phyloP scores from a whole-genome alignment of 2,113 vertebrate species.

The Pluvialis apricaria region DNA sequence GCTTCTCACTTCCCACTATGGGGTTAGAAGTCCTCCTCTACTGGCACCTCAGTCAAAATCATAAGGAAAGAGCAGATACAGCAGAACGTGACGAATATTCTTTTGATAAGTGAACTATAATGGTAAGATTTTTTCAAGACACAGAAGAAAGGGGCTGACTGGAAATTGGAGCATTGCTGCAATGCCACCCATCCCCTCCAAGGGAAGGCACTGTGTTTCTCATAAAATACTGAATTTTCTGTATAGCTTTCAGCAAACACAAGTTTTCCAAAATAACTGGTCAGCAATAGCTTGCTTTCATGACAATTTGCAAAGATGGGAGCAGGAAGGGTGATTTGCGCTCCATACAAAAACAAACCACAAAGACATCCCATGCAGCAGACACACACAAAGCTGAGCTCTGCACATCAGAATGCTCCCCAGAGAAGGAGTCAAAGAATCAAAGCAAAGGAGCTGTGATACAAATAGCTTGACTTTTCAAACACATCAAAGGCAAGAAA shows the following conservation, averaged over 20 bases:
- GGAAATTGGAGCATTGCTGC: background rate
- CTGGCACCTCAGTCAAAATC: background rate
- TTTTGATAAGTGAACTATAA: background rate
- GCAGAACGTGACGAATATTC: background rate
- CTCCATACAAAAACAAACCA: background rate
- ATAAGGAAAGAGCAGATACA: background rate
- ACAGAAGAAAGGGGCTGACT: background rate
- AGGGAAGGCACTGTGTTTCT: background rate
- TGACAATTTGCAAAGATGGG: background rate
- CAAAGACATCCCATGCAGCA: slow-evolving; percentile 5
- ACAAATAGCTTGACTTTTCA: slow-evolving; percentile 39
- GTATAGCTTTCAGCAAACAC: background rate
- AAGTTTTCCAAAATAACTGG: background rate
- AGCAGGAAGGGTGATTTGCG: background rate
- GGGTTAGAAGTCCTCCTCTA: background rate
- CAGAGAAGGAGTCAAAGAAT: slow-evolving; percentile 26
- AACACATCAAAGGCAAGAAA: slow-evolving; percentile 40
- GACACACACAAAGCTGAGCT: background rate
- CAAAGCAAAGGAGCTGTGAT: slow-evolving; percentile 12
- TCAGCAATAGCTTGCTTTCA: slow-evolving; percentile 4
- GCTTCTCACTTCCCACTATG: background rate
- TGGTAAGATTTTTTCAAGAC: background rate
- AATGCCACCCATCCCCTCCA: background rate
- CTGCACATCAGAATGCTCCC: slow-evolving; percentile 3
- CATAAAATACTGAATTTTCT: background rate